phyloP scores from a whole-genome alignment of 2,113 vertebrate genomes.

The Neodontobutis hainanensis region DNA sequence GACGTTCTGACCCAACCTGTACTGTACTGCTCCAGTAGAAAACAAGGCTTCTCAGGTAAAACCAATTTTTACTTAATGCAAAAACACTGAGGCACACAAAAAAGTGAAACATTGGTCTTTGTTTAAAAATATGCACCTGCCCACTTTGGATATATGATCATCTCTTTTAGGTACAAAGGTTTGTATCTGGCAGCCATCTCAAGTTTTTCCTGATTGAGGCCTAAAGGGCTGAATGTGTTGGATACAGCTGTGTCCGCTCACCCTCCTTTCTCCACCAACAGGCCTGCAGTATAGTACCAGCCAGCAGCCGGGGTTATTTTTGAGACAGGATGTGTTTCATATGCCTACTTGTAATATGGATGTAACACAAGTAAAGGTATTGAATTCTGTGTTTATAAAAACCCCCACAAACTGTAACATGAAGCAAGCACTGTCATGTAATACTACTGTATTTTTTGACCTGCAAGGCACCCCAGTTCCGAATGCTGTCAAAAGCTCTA shows the following conservation, averaged over 20 bases:
- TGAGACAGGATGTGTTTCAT: constrained; percentile 63
- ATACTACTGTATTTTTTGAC: constrained; percentile 37
- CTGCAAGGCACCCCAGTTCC: constrained; percentile 23
- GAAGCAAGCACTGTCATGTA: constrained; percentile 18
- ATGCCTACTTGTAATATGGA: constrained; percentile 15
- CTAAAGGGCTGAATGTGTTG: constrained; percentile 42
- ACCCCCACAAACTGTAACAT: constrained; percentile 35
- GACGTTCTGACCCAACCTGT: no score
- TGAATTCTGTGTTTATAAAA: constrained; percentile 34
- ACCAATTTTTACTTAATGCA: no score
- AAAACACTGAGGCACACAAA: no score
- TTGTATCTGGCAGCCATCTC: constrained; percentile 57
- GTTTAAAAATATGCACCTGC: no score
- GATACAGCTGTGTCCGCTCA: constrained; percentile 59
- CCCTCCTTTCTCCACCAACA: constrained; percentile 44
- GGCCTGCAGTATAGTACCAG: constrained; percentile 47
- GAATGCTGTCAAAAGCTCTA: constrained; percentile 25
- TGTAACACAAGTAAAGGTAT: constrained; percentile 26
- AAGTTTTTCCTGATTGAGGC: constrained; percentile 30
- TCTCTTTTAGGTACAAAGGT: constrained; percentile 40
- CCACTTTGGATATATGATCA: no score
- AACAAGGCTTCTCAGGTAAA: no score
- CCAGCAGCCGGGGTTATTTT: constrained; percentile 34
- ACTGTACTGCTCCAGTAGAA: no score
- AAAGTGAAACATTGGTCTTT: no score